phyloP scores from a whole-genome alignment of 1,140 invertebrate genomes.

The Drosophila pachea region DNA sequence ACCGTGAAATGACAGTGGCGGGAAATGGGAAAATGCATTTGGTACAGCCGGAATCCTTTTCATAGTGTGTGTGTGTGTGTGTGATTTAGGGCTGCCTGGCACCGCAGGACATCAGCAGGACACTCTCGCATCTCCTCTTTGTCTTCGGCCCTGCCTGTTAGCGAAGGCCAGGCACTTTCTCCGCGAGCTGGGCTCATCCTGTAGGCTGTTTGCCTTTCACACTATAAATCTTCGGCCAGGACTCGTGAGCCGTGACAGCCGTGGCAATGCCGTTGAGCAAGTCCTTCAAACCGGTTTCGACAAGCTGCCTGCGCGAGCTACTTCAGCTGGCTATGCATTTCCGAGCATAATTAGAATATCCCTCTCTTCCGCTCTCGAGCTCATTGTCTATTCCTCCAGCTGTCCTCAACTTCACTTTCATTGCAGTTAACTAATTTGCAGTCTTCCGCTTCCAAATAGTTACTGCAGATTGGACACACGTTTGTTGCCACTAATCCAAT shows the following conservation, averaged over 20 bases:
- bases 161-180: constrained; percentile 52
- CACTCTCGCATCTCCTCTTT: constrained; percentile 59
- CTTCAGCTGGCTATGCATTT: too few species aligned
- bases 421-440: background rate
- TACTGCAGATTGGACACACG: background rate
- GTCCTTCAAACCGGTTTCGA: constrained; percentile 42
- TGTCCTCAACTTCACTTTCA: too few species aligned
- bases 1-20: constrained; percentile 46
- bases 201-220: constrained; percentile 56
- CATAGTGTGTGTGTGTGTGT: constrained; percentile 33
- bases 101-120: constrained; percentile 50
- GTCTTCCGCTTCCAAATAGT: background rate
- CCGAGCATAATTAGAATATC: too few species aligned
- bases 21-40: constrained; percentile 41
- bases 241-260: constrained; percentile 49
- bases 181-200: background rate
- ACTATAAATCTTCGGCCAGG: constrained; percentile 57
- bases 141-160: constrained; percentile 37
- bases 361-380: too few species aligned
- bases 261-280: constrained; percentile 32
- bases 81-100: constrained; percentile 35
- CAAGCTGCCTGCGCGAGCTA: background rate
- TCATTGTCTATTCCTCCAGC: too few species aligned
- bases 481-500: constrained; percentile 20
- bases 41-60: constrained; percentile 27